phyloP scores from a whole-genome alignment of 2,888 invertebrate species.

The Pseudolycoriella hygida region DNA sequence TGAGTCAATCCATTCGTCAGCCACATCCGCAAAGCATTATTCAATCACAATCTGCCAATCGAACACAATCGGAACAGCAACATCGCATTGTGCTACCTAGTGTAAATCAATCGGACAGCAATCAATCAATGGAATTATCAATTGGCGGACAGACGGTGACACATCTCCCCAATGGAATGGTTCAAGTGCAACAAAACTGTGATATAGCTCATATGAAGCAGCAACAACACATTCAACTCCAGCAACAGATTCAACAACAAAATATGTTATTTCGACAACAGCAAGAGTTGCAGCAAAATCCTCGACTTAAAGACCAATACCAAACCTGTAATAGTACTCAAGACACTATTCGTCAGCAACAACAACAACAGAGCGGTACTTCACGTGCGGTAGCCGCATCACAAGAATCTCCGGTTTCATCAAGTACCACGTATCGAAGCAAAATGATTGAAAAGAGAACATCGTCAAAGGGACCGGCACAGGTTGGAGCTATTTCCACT shows the following conservation, averaged over 20 bases:
- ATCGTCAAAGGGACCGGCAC: slow-evolving; percentile 51
- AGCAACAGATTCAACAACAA: slow-evolving; percentile 18
- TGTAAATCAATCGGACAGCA: not conserved
- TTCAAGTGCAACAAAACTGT: slow-evolving; percentile 17
- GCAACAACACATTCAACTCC: slow-evolving; percentile 18
- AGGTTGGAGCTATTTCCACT: slow-evolving; percentile 70
- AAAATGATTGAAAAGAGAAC: slow-evolving; percentile 34
- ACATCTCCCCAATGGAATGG: slow-evolving; percentile 17
- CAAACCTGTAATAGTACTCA: slow-evolving; percentile 4
- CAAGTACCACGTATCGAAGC: slow-evolving; percentile 45
- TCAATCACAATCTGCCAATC: slow-evolving; percentile 1
- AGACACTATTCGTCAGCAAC: slow-evolving; percentile 12
- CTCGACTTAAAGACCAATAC: not conserved
- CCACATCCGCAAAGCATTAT: slow-evolving; percentile 1
- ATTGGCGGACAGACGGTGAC: slow-evolving; percentile 18
- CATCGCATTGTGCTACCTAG: not conserved
- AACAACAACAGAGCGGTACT: slow-evolving; percentile 24
- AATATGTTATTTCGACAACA: slow-evolving; percentile 5
- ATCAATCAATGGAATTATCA: slow-evolving; percentile 11
- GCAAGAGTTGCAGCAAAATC: slow-evolving; percentile 7
- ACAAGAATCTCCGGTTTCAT: slow-evolving; percentile 29
- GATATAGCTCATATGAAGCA: slow-evolving; percentile 13
- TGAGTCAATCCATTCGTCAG: not conserved
- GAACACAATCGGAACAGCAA: slow-evolving; percentile 8
- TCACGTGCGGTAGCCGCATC: slow-evolving; percentile 7